A percentile compares a stretch with the other conserved stretches of the same genome.
These are phyloP conservation scores for Pterocles burchelli DNA, from an alignment of 2,113 vertebrate species.

Conservation along the genomic window DNA sequence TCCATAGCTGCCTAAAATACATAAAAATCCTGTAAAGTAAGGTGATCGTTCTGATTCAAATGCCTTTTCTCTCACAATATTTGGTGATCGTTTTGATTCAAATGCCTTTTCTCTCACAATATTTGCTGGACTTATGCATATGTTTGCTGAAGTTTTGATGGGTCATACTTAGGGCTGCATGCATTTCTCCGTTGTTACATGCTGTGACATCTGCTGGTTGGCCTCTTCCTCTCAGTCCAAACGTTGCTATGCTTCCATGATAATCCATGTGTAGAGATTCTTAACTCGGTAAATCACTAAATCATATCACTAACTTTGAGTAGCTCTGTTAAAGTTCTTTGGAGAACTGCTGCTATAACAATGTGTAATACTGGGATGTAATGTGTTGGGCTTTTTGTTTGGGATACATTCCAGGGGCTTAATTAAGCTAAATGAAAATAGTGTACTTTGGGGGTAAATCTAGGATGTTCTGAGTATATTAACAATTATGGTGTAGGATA, in stretches of 20 bases:
- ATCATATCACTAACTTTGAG: not conserved
- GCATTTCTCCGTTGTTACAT: not conserved
- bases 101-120: not conserved
- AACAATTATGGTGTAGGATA: not conserved
- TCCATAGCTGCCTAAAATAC: not conserved
- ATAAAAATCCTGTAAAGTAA: not conserved
- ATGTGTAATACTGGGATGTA: not conserved
- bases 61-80: not conserved
- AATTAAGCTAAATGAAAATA: not conserved
- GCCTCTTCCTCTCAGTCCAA: constrained; percentile 26
- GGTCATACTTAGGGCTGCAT: accelerated
- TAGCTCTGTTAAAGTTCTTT: not conserved
- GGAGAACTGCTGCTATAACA: not conserved
- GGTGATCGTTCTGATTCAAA: not conserved
- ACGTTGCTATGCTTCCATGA: constrained; percentile 1
- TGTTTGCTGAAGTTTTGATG: not conserved
- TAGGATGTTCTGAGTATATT: not conserved
- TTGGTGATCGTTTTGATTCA: not conserved
- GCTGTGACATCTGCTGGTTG: not conserved
- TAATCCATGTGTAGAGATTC: constrained; percentile 3
- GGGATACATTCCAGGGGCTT: not conserved
- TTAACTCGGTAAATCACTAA: not conserved
- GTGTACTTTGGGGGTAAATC: not conserved
- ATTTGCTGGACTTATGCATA: not conserved
- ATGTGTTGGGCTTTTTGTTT: not conserved